Conservation (phyloP, 2,797 vertebrate species). For the Ctenopoma kingsleyae region DNA sequence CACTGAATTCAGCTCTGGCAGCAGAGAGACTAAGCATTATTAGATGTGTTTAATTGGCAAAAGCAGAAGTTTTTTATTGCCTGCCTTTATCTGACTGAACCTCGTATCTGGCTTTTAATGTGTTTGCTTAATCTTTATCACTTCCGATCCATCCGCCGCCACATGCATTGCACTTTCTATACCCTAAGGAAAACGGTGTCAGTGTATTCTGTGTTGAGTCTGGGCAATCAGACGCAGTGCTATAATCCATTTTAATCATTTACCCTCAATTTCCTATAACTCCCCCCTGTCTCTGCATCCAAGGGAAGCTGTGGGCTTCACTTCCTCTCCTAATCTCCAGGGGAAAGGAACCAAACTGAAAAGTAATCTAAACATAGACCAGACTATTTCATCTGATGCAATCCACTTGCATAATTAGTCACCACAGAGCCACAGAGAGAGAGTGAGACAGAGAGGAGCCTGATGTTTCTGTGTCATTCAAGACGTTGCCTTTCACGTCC, state of each 20-base stretch:
- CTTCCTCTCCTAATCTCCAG: conserved; percentile 63
- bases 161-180: conserved; percentile 23
- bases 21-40: conserved; percentile 8
- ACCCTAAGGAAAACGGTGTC: conserved; percentile 38
- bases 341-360: conserved; percentile 53
- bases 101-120: conserved; percentile 52
- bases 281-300: conserved; percentile 20
- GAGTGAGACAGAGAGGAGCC: conserved; percentile 11
- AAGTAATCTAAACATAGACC: conserved; percentile 49
- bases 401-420: conserved; percentile 45
- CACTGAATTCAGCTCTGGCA: neutral
- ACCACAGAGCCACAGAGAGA: conserved; percentile 19
- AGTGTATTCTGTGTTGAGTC: conserved; percentile 18
- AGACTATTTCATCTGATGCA: conserved; percentile 52
- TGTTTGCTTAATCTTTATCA: conserved; percentile 56
- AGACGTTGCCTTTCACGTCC: conserved; percentile 47
- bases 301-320: conserved; percentile 34
- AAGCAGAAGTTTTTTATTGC: conserved; percentile 11
- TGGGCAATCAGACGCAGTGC: conserved; percentile 47
- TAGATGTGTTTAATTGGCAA: conserved; percentile 31
- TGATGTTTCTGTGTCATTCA: conserved; percentile 64
- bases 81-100: conserved; percentile 36
- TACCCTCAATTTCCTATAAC: conserved; percentile 60
- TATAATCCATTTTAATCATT: conserved; percentile 72
- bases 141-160: conserved; percentile 38